Conservation (phyloP, 2,888 invertebrate genomes). For the Pollenia griseotomentosa region DNA sequence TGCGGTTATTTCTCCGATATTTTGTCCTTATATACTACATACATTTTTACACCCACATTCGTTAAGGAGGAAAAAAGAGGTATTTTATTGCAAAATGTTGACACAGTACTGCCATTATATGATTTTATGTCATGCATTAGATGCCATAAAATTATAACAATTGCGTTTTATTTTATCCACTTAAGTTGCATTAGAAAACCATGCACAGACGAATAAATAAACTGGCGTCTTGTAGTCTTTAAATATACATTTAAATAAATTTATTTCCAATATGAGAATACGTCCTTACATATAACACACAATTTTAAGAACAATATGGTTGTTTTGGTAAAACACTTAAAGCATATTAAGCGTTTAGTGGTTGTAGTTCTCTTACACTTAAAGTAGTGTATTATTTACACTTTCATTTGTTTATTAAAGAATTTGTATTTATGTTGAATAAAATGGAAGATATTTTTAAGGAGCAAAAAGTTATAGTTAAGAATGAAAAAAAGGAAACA, state of each 20-base stretch:
- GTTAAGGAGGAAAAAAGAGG: too few species aligned
- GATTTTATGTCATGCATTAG: constrained; percentile 55
- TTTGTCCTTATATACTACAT: too few species aligned
- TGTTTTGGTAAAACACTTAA: background rate
- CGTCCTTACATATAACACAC: background rate
- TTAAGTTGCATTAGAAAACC: constrained; percentile 28
- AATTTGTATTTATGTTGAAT: too few species aligned
- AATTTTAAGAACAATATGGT: background rate
- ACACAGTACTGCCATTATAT: constrained; percentile 42
- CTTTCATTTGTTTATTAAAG: too few species aligned
- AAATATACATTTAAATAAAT: constrained; percentile 15
- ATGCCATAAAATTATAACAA: constrained; percentile 58
- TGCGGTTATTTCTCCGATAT: too few species aligned
- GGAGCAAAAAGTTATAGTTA: too few species aligned
- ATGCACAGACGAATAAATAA: background rate
- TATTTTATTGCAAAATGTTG: constrained; percentile 32
- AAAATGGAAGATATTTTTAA: too few species aligned
- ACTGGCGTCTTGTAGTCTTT: constrained; percentile 34
- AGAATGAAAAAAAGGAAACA: too few species aligned
- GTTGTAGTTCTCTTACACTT: background rate
- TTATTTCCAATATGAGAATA: background rate
- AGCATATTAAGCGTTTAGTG: background rate
- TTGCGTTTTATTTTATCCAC: constrained; percentile 39
- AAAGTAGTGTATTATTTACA: too few species aligned
- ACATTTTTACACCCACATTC: background rate